phyloP scores from a whole-genome alignment of 2,888 invertebrate species.

The Chromoteleia sp. region DNA sequence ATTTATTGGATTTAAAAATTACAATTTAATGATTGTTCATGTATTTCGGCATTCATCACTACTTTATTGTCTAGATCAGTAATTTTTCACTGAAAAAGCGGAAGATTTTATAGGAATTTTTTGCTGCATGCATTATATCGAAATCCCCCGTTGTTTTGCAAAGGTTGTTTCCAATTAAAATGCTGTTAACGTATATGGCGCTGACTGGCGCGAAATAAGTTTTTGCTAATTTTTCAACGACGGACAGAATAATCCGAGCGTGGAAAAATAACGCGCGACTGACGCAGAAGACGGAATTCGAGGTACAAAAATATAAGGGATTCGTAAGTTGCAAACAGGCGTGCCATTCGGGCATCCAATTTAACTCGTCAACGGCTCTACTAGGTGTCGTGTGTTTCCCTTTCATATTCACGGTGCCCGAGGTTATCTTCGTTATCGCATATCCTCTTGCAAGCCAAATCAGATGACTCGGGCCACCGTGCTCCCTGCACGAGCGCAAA shows the following conservation, averaged over 20 bases:
- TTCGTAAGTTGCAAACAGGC: slow-evolving; percentile 35
- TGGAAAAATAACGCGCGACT: slow-evolving; percentile 30
- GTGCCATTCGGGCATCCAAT: slow-evolving; percentile 59
- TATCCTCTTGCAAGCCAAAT: slow-evolving; percentile 62
- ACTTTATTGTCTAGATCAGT: too few species aligned
- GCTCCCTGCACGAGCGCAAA: slow-evolving; percentile 16
- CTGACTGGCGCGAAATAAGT: slow-evolving; percentile 46
- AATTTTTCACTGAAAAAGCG: too few species aligned
- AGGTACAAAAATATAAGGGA: slow-evolving; percentile 59
- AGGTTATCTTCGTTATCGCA: slow-evolving; percentile 65
- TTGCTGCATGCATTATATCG: neutral
- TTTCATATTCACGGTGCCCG: slow-evolving; percentile 59
- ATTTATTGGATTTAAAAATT: too few species aligned
- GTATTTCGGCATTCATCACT: too few species aligned
- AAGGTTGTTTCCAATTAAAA: slow-evolving; percentile 39
- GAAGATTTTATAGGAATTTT: too few species aligned
- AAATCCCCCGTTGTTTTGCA: slow-evolving; percentile 1
- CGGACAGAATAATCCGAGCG: slow-evolving; percentile 77
- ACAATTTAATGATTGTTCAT: too few species aligned
- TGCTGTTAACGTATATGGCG: slow-evolving; percentile 13
- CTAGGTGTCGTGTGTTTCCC: slow-evolving; percentile 55
- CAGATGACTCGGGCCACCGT: slow-evolving; percentile 56
- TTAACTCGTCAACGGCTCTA: slow-evolving; percentile 56
- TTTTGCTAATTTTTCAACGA: slow-evolving; percentile 75
- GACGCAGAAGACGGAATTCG: slow-evolving; percentile 25